These are phyloP conservation scores for Apteryx owenii DNA, from an alignment of 2,113 vertebrate genomes.

Conservation along the genomic window DNA sequence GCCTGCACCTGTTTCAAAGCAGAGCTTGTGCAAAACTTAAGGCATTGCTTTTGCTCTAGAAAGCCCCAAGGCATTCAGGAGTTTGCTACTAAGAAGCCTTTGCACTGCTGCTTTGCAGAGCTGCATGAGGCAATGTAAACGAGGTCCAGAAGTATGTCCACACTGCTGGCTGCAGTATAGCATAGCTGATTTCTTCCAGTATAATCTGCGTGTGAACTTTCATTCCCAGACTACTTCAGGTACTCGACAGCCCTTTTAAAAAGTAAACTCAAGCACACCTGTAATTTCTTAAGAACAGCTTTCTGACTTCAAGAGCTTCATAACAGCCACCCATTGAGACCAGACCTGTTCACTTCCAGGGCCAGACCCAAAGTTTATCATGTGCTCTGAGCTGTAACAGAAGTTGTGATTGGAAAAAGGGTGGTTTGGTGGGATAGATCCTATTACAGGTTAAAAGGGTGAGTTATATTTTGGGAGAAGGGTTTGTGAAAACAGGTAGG, in stretches of 20 bases:
- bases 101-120: not conserved
- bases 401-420: not conserved
- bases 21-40: not conserved
- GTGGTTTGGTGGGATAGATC: not conserved
- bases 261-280: not conserved
- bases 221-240: not conserved
- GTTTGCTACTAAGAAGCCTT: not conserved
- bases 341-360: not conserved
- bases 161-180: not conserved
- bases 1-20: not conserved
- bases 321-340: not conserved
- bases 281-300: not conserved
- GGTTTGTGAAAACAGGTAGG: not conserved
- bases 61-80: not conserved
- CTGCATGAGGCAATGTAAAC: not conserved
- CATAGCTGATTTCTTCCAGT: not conserved
- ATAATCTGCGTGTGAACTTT: not conserved
- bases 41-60: not conserved
- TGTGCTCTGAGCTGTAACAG: not conserved
- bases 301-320: not conserved
- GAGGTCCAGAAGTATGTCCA: not conserved
- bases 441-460: not conserved
- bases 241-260: not conserved
- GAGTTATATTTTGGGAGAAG: not conserved
- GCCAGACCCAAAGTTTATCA: not conserved